A percentile compares a stretch with the other conserved stretches of the same genome.
Conservation (phyloP, 2,888 invertebrate species). For the Heteropelma amictum region DNA sequence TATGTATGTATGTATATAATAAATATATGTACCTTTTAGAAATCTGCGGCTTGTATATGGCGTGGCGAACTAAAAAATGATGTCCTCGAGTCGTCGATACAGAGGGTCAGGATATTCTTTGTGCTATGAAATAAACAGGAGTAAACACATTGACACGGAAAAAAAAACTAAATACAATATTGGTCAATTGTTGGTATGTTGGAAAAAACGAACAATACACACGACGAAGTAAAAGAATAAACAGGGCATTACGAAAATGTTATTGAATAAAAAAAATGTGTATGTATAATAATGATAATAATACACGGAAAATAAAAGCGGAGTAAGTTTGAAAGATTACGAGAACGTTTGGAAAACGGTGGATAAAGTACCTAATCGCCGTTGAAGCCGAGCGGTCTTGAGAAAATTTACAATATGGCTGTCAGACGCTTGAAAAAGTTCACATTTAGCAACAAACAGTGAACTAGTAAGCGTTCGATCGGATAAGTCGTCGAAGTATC, state of each 20-base stretch:
- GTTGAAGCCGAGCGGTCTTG: constrained; percentile 36
- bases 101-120: not conserved
- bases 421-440: constrained; percentile 62
- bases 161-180: not conserved
- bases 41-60: not conserved
- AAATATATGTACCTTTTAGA: not conserved
- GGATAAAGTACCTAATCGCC: constrained; percentile 41
- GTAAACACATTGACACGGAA: not conserved
- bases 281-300: too few relatives aligned
- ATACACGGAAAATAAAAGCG: constrained; percentile 4
- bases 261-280: too few relatives aligned
- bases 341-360: not conserved
- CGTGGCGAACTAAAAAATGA: not conserved
- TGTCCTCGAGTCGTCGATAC: not conserved
- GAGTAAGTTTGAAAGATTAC: constrained; percentile 17
- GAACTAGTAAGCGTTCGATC: constrained; percentile 45
- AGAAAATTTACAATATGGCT: constrained; percentile 71
- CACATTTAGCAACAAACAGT: constrained; percentile 63
- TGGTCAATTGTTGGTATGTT: not conserved
- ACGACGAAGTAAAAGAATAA: not conserved
- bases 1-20: too few relatives aligned
- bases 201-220: not conserved
- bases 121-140: not conserved
- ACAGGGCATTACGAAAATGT: too few relatives aligned
- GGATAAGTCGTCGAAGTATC: constrained; percentile 12